Conservation (phyloP, 2,888 invertebrate genomes). For the Tigriopus californicus region DNA sequence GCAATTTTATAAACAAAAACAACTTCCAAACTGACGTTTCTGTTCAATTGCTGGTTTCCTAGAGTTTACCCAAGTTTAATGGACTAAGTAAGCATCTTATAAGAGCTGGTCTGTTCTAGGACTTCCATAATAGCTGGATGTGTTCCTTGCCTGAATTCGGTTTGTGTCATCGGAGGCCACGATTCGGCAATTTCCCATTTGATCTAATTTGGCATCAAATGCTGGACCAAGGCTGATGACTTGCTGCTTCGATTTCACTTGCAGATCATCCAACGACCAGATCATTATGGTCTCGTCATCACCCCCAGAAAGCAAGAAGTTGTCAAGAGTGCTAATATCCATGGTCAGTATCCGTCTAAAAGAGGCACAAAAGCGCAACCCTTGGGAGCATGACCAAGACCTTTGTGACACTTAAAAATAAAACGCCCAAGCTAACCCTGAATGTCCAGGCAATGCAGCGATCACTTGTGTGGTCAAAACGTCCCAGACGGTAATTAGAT, state of each 20-base stretch:
- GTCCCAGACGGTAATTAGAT: slow-evolving; percentile 17
- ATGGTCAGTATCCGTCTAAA: neutral
- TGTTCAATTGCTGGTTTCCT: no score
- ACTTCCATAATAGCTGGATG: no score
- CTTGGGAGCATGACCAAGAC: no score
- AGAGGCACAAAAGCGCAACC: no score
- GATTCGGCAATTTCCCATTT: neutral
- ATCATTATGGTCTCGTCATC: neutral
- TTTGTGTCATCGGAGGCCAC: neutral
- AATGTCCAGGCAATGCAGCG: neutral
- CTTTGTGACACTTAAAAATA: no score
- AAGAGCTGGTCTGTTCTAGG: no score
- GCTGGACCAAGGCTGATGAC: neutral
- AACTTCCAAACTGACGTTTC: no score
- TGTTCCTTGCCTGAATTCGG: no score
- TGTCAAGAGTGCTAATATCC: neutral
- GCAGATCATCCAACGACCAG: neutral
- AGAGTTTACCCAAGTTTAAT: no score
- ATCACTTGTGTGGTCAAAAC: neutral
- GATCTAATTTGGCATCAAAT: neutral
- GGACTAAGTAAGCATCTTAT: no score
- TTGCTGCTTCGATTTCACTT: neutral
- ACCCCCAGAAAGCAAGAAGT: neutral
- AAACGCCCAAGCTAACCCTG: neutral
- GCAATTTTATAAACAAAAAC: no score